These are phyloP conservation scores for Stichopus horrens DNA, from an alignment of 53 echinoderm and acorn worm species.

Conservation along the genomic window DNA sequence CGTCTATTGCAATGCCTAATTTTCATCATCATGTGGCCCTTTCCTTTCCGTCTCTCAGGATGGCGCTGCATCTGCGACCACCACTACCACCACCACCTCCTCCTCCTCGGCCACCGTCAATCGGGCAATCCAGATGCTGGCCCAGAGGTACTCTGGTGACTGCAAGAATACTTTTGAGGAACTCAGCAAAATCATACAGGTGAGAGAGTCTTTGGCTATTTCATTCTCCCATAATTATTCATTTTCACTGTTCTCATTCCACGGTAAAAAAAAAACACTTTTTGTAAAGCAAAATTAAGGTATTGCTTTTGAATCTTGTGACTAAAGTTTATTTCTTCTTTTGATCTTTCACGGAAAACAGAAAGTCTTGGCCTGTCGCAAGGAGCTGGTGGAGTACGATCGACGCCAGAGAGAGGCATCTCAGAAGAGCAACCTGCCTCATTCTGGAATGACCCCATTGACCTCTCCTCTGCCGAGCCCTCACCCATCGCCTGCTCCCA, in stretches of 20 bases:
- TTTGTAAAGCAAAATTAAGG: too few species aligned
- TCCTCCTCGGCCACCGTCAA: conserved; percentile 72
- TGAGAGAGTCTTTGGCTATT: background rate
- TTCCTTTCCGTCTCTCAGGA: background rate
- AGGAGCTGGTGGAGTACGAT: conserved; percentile 98
- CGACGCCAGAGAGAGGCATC: conserved; percentile 85
- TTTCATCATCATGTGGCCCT: background rate
- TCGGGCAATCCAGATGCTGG: conserved; percentile 85
- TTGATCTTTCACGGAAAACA: conserved; percentile 19
- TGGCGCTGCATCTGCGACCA: conserved; percentile 8
- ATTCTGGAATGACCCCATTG: conserved; percentile 89
- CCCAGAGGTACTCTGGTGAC: conserved; percentile 94
- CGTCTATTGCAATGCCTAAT: background rate
- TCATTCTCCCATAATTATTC: background rate
- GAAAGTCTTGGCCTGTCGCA: conserved; percentile 98
- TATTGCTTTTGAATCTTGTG: too few species aligned
- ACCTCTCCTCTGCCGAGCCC: conserved; percentile 90
- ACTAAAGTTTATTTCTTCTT: too few species aligned
- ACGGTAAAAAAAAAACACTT: too few species aligned
- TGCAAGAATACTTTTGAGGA: conserved; percentile 96
- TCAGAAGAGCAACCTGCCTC: conserved; percentile 72
- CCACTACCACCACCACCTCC: conserved; percentile 29
- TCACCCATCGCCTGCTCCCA: conserved; percentile 85
- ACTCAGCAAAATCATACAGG: conserved; percentile 98
- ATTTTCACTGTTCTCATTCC: too few species aligned